Percentiles rank a stretch among this genome's conserved stretches.
Conservation (phyloP, 2,113 vertebrate genomes). For the Pterocles burchelli region DNA sequence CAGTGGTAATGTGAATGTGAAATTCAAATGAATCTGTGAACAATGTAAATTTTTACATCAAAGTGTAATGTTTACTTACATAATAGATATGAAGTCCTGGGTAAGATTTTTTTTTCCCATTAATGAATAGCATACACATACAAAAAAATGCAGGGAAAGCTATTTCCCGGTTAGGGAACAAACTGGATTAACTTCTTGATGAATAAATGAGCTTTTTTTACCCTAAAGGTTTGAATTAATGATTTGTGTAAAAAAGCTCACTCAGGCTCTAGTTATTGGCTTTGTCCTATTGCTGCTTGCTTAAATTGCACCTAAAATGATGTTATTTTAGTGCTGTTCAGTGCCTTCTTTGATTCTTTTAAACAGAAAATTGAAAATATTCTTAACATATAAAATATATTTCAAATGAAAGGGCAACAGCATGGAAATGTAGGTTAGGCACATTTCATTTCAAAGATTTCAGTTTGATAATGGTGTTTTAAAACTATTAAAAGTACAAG, state of each 20-base stretch:
- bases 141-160: not conserved
- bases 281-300: conserved; percentile 42
- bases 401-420: not conserved
- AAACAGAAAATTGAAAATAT: not conserved
- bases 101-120: conserved; percentile 37
- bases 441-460: not conserved
- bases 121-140: not conserved
- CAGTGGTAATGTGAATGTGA: not conserved
- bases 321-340: not conserved
- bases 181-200: conserved; percentile 38
- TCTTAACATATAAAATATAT: not conserved
- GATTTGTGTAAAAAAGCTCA: conserved; percentile 49
- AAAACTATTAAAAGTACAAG: conserved; percentile 7
- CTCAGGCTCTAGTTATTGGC: conserved; percentile 9
- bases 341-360: not conserved
- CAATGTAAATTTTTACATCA: conserved; percentile 20
- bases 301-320: conserved; percentile 19
- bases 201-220: conserved; percentile 61
- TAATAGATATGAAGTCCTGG: conserved; percentile 30
- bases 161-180: not conserved
- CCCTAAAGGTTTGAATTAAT: conserved; percentile 72
- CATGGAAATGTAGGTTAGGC: not conserved
- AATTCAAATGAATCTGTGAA: conserved; percentile 23
- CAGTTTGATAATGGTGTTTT: not conserved
- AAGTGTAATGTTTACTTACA: conserved; percentile 39